These are phyloP conservation scores for Syrrhaptes paradoxus DNA, from an alignment of 2,113 vertebrate genomes.

Conservation along the genomic window DNA sequence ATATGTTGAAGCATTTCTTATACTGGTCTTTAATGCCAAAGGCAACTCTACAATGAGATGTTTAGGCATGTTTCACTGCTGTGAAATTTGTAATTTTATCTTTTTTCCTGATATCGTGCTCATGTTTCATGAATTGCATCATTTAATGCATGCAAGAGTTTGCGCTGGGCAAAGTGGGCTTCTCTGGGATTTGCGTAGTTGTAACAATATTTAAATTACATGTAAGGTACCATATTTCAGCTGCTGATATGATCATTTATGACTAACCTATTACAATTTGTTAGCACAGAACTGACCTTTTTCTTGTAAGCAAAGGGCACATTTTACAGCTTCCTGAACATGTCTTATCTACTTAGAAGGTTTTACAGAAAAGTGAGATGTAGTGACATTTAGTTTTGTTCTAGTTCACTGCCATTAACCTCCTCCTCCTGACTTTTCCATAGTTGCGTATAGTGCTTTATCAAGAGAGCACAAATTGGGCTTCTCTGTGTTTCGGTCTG, in stretches of 20 bases:
- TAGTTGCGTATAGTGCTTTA: neutral
- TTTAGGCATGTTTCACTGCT: neutral
- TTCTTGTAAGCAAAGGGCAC: constrained; percentile 78
- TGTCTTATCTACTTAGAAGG: constrained; percentile 75
- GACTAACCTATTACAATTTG: constrained; percentile 76
- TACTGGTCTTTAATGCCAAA: neutral
- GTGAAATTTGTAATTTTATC: neutral
- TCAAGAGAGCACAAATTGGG: constrained; percentile 15
- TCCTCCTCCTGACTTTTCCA: constrained; percentile 51
- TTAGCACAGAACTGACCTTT: constrained; percentile 73
- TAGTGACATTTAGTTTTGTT: constrained; percentile 82
- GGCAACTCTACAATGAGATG: neutral
- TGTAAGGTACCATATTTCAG: constrained; percentile 52
- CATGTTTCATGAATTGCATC: neutral
- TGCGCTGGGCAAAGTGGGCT: neutral
- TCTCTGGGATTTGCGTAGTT: neutral
- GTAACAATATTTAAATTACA: constrained; percentile 62
- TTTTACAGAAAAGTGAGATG: constrained; percentile 70
- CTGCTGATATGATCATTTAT: constrained; percentile 73
- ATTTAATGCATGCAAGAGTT: neutral
- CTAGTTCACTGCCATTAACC: constrained; percentile 75
- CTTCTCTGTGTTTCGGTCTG: neutral
- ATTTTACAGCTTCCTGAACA: constrained; percentile 78
- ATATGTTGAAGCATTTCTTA: neutral
- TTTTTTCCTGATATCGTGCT: neutral